Conservation (phyloP, 2,888 invertebrate species). For the Neuroscelio doddi region DNA sequence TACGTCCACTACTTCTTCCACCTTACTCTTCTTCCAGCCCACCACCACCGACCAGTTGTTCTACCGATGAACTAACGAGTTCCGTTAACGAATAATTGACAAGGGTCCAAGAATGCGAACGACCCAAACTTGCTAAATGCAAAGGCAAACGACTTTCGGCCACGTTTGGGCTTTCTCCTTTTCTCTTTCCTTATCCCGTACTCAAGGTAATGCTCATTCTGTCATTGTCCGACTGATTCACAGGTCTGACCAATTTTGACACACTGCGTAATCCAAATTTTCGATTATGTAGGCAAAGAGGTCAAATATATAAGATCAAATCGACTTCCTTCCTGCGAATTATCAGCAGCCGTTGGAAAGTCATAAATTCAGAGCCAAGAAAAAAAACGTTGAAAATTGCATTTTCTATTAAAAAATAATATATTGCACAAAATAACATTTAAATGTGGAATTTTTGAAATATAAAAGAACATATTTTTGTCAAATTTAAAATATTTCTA, state of each 20-base stretch:
- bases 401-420: too few relatives aligned
- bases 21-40: constrained; percentile 36
- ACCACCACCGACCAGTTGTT: constrained; percentile 31
- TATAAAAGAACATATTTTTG: constrained; percentile 2
- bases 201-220: constrained; percentile 2
- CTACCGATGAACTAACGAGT: constrained; percentile 39
- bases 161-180: constrained; percentile 20
- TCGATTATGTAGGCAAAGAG: neutral
- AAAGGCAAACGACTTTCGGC: constrained; percentile 20
- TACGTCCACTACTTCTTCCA: constrained; percentile 42
- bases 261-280: neutral
- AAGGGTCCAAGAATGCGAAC: constrained; percentile 43
- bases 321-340: too few relatives aligned
- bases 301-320: too few relatives aligned
- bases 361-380: too few relatives aligned
- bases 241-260: constrained; percentile 10
- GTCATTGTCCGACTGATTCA: neutral
- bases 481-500: too few relatives aligned
- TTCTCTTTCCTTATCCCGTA: constrained; percentile 4
- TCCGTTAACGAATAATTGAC: constrained; percentile 54
- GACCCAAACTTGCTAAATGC: constrained; percentile 18
- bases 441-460: constrained; percentile 1
- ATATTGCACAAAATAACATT: too few relatives aligned
- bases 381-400: too few relatives aligned
- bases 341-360: too few relatives aligned